A percentile compares a stretch with the other conserved stretches of the same genome.
These are phyloP conservation scores for Heterodera filipjevi DNA, from an alignment of 2,888 invertebrate genomes.

Conservation along the genomic window DNA sequence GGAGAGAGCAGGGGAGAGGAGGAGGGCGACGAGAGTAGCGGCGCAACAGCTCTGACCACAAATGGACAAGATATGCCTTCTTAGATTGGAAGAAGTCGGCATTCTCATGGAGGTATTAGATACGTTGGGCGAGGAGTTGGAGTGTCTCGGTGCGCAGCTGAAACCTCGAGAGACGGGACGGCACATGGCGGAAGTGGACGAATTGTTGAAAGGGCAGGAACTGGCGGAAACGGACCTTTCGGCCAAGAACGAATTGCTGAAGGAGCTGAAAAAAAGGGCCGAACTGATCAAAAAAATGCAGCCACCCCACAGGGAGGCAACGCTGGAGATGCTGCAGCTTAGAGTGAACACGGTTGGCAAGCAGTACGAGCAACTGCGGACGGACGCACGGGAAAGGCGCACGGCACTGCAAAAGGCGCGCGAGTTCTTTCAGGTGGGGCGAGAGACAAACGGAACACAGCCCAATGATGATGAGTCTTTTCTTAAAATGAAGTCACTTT, in stretches of 20 bases:
- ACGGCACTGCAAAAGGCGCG: constrained; percentile 85
- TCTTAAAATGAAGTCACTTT: neutral
- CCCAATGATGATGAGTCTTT: neutral
- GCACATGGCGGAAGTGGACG: constrained; percentile 90
- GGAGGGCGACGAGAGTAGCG: neutral
- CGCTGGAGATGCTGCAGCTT: constrained; percentile 89
- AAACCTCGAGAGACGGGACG: constrained; percentile 78
- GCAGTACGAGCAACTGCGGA: constrained; percentile 73
- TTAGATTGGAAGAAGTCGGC: constrained; percentile 82
- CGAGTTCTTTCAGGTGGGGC: constrained; percentile 75
- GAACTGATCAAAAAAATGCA: neutral
- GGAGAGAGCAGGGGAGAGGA: no score
- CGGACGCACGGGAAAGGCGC: constrained; percentile 73
- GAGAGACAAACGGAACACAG: neutral
- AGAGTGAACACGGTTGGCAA: constrained; percentile 61
- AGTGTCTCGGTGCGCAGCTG: constrained; percentile 12
- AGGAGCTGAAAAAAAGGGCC: constrained; percentile 4
- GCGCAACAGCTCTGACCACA: neutral
- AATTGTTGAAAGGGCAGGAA: constrained; percentile 88
- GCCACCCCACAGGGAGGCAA: constrained; percentile 80
- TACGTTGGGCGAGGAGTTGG: constrained; percentile 81
- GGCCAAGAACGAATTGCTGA: constrained; percentile 49
- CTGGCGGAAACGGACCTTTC: constrained; percentile 78
- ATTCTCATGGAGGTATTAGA: constrained; percentile 87
- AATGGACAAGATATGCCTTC: neutral